A percentile compares a stretch with the other conserved stretches of the same genome.
phyloP scores from a whole-genome alignment of 2,797 vertebrate species.

The Dicrostonyx torquatus region DNA sequence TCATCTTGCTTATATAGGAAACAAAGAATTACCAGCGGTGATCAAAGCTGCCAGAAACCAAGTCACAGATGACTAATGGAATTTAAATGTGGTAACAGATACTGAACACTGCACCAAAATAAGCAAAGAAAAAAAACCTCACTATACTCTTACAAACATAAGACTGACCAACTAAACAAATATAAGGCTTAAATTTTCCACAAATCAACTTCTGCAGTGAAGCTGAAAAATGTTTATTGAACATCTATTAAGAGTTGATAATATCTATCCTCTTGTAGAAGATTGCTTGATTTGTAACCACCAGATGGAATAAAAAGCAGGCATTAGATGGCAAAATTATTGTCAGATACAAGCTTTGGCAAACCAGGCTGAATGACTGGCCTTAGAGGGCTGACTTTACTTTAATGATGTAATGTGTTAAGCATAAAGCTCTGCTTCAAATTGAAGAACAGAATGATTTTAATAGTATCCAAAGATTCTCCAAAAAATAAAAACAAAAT shows the following conservation, averaged over 20 bases:
- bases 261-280: not conserved
- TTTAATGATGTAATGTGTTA: not conserved
- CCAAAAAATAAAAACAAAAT: not conserved
- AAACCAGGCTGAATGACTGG: not conserved
- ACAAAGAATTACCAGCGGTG: constrained; percentile 16
- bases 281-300: not conserved
- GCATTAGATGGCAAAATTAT: not conserved
- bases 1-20: not conserved
- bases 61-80: not conserved
- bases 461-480: not conserved
- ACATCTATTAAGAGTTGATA: not conserved
- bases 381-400: not conserved
- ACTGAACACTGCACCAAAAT: not conserved
- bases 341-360: not conserved
- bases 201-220: not conserved
- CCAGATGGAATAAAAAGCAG: not conserved
- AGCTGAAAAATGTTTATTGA: not conserved
- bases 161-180: not conserved
- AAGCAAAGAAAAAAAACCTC: not conserved
- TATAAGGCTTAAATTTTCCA: not conserved
- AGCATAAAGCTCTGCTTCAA: not conserved
- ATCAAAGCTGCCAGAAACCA: not conserved
- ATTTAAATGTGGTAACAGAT: not conserved
- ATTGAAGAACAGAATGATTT: not conserved
- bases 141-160: not conserved